A percentile compares a stretch with the other conserved stretches of the same genome.
These are phyloP conservation scores for Neuroterus valhalla DNA, from an alignment of 1,140 invertebrate species.

Conservation along the genomic window DNA sequence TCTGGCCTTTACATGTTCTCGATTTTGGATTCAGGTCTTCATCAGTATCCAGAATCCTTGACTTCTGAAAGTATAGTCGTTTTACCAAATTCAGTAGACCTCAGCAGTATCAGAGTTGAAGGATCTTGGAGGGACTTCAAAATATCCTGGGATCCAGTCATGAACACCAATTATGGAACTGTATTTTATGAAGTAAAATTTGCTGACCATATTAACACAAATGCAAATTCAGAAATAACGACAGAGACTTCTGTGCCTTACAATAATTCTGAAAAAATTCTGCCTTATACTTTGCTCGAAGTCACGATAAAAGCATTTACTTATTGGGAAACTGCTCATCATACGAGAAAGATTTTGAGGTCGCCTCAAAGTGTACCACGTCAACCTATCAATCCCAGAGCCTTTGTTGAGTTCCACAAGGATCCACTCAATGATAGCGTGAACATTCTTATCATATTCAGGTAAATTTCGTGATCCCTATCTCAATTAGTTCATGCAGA, in stretches of 20 bases:
- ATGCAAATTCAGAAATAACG: conserved; percentile 66
- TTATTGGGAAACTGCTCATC: conserved; percentile 85
- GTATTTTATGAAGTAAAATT: conserved; percentile 90
- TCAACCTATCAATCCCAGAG: conserved; percentile 81
- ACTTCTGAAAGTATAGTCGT: conserved; percentile 77
- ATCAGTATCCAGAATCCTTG: conserved; percentile 75
- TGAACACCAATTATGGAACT: conserved; percentile 85
- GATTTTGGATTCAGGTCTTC: conserved; percentile 82
- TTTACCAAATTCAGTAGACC: conserved; percentile 80
- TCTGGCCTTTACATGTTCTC: conserved; percentile 82
- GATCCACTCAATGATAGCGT: conserved; percentile 69
- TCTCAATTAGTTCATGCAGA: too few relatives aligned
- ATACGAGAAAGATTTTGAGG: conserved; percentile 76
- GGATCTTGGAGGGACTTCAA: conserved; percentile 86
- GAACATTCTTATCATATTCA: conserved; percentile 76
- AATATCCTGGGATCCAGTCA: conserved; percentile 85
- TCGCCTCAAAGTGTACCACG: conserved; percentile 85
- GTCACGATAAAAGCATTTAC: conserved; percentile 87
- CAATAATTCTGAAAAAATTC: conserved; percentile 74
- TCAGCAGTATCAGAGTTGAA: conserved; percentile 79
- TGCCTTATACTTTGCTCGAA: conserved; percentile 81
- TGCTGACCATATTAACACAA: conserved; percentile 69
- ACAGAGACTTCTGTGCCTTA: conserved; percentile 68
- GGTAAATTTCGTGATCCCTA: conserved; percentile 53
- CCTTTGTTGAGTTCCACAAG: conserved; percentile 78